Evolutionary conservation across 92 coral and sea anemone species (phyloP).

Genomic region (Ricordea florida): DNA sequence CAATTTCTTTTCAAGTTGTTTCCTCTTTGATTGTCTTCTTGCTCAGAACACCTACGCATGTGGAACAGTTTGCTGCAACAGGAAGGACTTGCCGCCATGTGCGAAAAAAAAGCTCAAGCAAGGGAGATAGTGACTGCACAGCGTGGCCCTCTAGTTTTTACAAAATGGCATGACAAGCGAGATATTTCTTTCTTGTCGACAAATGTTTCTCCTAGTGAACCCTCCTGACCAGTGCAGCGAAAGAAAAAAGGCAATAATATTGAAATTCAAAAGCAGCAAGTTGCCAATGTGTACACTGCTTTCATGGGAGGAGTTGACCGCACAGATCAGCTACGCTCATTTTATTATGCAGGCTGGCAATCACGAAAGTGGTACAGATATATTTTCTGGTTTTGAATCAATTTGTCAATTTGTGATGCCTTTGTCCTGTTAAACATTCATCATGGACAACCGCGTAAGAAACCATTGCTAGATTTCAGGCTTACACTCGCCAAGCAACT

Average conservation of each 20-base stretch:
- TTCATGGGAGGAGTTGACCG: constrained; percentile 63
- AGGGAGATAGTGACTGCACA: constrained; percentile 30
- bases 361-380: constrained; percentile 35
- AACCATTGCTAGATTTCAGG: not conserved
- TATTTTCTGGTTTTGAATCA: constrained; percentile 38
- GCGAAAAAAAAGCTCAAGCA: constrained; percentile 33
- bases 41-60: constrained; percentile 29
- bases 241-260: not conserved
- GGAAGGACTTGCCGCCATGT: constrained; percentile 37
- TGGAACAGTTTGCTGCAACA: constrained; percentile 9
- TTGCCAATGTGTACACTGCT: constrained; percentile 26
- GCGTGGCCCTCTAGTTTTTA: constrained; percentile 5
- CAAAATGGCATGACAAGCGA: constrained; percentile 37
- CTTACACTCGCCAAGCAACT: constrained; percentile 5
- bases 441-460: not conserved
- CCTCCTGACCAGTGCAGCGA: not conserved
- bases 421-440: not conserved
- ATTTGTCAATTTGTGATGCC: constrained; percentile 25
- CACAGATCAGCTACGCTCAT: constrained; percentile 28
- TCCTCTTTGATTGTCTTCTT: constrained; percentile 8
- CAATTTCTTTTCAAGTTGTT: constrained; percentile 11
- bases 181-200: constrained; percentile 29
- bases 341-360: constrained; percentile 4
- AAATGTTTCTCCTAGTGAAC: constrained; percentile 1
- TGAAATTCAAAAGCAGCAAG: not conserved